Conservation (phyloP, 2,888 invertebrate species). For the Notocelia uddmanniana region DNA sequence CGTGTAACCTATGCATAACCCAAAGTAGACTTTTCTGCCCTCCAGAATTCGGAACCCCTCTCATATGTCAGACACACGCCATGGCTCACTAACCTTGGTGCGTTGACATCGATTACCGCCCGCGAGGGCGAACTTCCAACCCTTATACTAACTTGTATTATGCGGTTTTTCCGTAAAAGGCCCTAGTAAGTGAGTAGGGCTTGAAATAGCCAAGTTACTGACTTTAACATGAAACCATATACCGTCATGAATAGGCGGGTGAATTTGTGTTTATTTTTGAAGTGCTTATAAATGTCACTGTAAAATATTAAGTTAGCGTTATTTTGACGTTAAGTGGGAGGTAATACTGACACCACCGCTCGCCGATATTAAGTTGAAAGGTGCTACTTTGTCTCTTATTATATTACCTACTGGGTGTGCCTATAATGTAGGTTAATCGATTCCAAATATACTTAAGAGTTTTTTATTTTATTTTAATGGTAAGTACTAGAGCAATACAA, state of each 20-base stretch:
- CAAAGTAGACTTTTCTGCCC: constrained; percentile 23
- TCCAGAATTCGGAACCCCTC: constrained; percentile 22
- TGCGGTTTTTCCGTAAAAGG: constrained; percentile 29
- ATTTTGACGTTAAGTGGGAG: constrained; percentile 4
- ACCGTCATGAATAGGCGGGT: not conserved
- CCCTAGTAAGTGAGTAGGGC: constrained; percentile 23
- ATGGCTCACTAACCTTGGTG: constrained; percentile 43
- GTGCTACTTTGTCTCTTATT: constrained; percentile 8
- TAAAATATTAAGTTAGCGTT: not conserved
- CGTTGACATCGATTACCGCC: constrained; percentile 43
- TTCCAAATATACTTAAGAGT: too few species aligned
- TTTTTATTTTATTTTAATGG: too few species aligned
- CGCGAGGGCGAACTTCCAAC: constrained; percentile 13
- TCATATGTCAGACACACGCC: constrained; percentile 41
- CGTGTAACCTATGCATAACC: not conserved
- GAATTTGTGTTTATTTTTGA: constrained; percentile 2
- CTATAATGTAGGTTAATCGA: too few species aligned
- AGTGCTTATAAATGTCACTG: not conserved
- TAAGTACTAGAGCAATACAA: too few species aligned
- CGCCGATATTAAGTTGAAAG: not conserved
- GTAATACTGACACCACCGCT: not conserved
- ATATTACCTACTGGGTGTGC: not conserved
- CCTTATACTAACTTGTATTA: constrained; percentile 31
- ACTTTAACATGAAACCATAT: constrained; percentile 23
- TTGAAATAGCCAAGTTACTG: constrained; percentile 27